Base-by-base conservation (phyloP, 2,888 invertebrate genomes). In the Drosophila paramelanica region DNA sequence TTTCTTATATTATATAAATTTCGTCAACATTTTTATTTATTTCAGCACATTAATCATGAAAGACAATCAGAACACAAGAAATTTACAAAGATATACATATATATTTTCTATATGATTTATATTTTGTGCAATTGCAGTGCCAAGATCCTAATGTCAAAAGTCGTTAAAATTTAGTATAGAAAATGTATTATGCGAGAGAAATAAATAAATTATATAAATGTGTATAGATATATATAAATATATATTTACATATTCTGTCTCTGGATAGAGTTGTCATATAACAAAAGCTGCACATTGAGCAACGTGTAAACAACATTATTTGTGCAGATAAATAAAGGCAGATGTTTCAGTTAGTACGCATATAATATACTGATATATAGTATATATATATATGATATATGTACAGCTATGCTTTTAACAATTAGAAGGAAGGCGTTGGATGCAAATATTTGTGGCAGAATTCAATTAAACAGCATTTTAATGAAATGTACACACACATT, bases 121-220 rank as follows among this genome's bases (percentile, higher is more conserved):
- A 38, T 41, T 66, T 56, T 10, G 11, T 11, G 20, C 47, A 33
- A 31, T 14, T 41, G 47, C 62, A 55, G 56, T 76, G 78, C 73
- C 75, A 73, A 76, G 31, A 57, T 49, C 1, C 14, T 69, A 77
- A 77, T 78, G 78, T 33, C 79, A 77, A 78, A 67, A 36, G 59
- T 46, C 53, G 27, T 20, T 53, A 3, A 4, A 13, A 13, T 36
- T 4, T 36, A 13, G 4, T 36, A 5, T 13, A 36, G 4, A 36
- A 36, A 13, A 36, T 36, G 36, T 10, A 31, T 10, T 36, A 36
- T 11, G 13, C 13, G 4, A 36, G 36, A 36, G 2, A 36, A 13
- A 36, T 36, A 13, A 23, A 13, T 59, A 8, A 27, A 27, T 17
- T 41, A 41, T 10, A 52, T 31, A 23, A 33, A 25, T 25, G 5